A percentile compares a stretch with the other conserved stretches of the same genome.
Conservation (phyloP, 2,888 invertebrate genomes). For the Tipula vernalis region DNA sequence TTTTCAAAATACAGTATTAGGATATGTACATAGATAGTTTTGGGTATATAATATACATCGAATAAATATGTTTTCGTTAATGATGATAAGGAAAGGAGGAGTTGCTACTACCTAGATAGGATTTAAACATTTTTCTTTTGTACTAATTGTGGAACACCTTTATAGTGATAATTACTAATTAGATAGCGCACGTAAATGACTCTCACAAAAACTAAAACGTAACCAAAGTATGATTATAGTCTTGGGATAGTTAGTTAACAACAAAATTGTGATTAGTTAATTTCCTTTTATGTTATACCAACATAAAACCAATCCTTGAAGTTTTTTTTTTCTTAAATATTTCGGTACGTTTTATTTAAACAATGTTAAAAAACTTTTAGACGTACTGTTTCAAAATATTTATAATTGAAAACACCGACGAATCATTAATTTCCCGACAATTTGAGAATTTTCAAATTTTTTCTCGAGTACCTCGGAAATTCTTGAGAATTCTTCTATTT, state of each 20-base stretch:
- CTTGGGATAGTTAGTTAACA: neutral
- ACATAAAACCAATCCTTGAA: neutral
- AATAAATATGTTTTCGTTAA: neutral
- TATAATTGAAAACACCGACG: no score
- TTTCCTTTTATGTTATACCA: neutral
- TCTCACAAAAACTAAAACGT: neutral
- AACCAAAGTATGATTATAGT: neutral
- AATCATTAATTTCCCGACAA: no score
- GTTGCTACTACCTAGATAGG: neutral
- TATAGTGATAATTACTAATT: neutral
- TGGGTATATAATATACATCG: neutral
- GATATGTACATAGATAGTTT: neutral
- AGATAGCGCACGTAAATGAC: neutral
- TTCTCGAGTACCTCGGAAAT: no score
- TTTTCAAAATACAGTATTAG: neutral
- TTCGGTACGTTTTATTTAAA: no score
- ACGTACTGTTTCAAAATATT: no score
- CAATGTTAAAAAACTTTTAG: no score
- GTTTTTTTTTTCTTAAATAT: no score
- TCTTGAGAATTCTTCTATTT: no score
- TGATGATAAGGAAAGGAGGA: neutral
- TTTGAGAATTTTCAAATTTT: no score
- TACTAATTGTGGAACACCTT: neutral
- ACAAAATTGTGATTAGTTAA: neutral
- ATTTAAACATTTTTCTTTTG: neutral